Evolutionary conservation across 1,140 invertebrate genomes (phyloP), one percentile per base, ranked within the genome.

Genomic region (Heliconius hewitsoni): DNA sequence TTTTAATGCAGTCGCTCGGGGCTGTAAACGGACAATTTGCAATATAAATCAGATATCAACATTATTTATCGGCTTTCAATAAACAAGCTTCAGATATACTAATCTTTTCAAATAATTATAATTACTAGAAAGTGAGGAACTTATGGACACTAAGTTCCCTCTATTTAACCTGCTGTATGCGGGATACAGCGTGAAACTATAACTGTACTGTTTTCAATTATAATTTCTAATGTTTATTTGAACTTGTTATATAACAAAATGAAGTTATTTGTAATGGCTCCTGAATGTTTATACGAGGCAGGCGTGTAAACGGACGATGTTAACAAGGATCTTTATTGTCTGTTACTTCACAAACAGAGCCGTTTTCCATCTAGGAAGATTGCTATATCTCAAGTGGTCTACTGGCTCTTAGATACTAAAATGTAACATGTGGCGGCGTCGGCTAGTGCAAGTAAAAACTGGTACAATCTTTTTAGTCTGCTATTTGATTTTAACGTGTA

Each of bases 291-390:
- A 11, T 57, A 57, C 55, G 13, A 23, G 19, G 55, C n/a, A 50
- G 34, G 39, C 60, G 60, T 57, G 71, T 72, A 78, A 73, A 30
- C 50, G 34, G 60, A 77, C 55, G 50, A 60, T 60, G 71, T 60
- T 57, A 78, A 78, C 76, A 78, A 73, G 50, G 71, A 73, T 16
- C 50, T 2, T 71, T 60, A 74, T 74, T 79, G 77, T 79, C 60
- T 71, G 77, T 79, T 79, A 16, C 39, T 80, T 42, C 16, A 80
- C 42, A 57, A 77, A 80, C 70, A 80, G 70, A 52, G 52, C 74
- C 27, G 46, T 73, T 13, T 80, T 30, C 23, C 73, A 60, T 71
- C 71, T 73, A 77, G 70, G 37, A 72, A 52, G 23, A 76, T 79
- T 73, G 73, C 74, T 73, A 16, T 71, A 76, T 80, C 46, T 73